Base-by-base conservation (phyloP, 2,888 invertebrate genomes). In the Tricholauxania praeusta region DNA sequence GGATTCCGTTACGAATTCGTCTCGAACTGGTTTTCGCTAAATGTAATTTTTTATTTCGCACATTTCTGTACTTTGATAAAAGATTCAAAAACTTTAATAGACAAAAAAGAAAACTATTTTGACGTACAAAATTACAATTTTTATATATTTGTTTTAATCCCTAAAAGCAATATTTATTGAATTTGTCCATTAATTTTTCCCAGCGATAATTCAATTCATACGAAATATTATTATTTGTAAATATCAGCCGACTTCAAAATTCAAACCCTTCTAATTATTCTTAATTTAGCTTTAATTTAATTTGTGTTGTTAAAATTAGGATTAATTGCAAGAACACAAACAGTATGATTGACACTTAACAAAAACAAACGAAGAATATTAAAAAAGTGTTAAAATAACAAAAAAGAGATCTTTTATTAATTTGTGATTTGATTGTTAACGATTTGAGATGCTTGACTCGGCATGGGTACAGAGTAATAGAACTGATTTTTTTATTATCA, bases 381-480 rank as follows among this genome's bases (percentile, higher is more conserved):
- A 19, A 63, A 62, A 52, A 19, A 70, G 48, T 57, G 19, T 53
- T 47, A 63, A 63, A 70, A 32, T 48, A 70, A 52, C 17, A 47
- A 19, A 14, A 12, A 55, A 3, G 22, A 17, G 22, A 39, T 15
- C 28, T 57, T 53, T 52, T 39, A 39, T 70, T 63, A 62, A 62
- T 53, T 70, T 70, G 53, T 39, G 19, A 47, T 22, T 48, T 39
- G 39, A 39, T 39, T 39, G 39, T 39, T 10, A 39, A 39, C 28
- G 39, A 39, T 2, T 39, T 39, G 10, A 28, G 10, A 39, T 39
- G 39, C 39, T 39, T 39, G 39, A 39, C 39, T 39, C 39, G 39
- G 39, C 7, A 39, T 10, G 10, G 39, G 2, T 39, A 39, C 39
- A 39, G 39, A 39, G 39, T 39, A 39, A 39, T 39, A 10, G 39